Evolutionary conservation across 2,113 vertebrate species (phyloP).

Genomic region (Mastomys coucha): DNA sequence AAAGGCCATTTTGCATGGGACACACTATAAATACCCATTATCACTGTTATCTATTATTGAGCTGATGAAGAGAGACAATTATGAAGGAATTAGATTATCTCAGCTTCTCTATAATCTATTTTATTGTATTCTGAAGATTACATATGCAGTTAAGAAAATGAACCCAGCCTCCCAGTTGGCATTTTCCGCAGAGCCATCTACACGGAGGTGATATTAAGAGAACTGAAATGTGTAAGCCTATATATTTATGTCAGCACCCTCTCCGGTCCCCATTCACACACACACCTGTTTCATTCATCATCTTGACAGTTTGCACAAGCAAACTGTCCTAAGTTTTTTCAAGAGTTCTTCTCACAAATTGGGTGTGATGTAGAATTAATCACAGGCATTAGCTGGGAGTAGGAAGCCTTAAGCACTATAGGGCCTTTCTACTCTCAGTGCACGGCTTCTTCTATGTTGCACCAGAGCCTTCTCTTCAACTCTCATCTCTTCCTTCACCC

Average conservation of each 20-base stretch:
- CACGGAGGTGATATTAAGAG: conserved; percentile 58
- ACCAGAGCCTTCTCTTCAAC: background rate
- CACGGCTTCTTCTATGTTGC: background rate
- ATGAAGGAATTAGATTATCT: conserved; percentile 75
- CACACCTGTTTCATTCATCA: conserved; percentile 81
- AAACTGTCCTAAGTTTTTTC: conserved; percentile 85
- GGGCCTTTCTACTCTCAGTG: conserved; percentile 1
- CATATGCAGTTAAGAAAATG: conserved; percentile 80
- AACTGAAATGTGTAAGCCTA: conserved; percentile 66
- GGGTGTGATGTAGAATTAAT: conserved; percentile 86
- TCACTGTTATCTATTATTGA: conserved; percentile 76
- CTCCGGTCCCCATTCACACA: conserved; percentile 25
- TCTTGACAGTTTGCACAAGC: conserved; percentile 83
- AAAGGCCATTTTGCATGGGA: conserved; percentile 77
- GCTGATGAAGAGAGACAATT: conserved; percentile 80
- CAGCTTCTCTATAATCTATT: conserved; percentile 67
- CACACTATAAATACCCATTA: conserved; percentile 80
- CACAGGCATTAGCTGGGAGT: conserved; percentile 66
- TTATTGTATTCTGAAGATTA: conserved; percentile 69
- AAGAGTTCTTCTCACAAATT: conserved; percentile 85
- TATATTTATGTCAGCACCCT: conserved; percentile 81
- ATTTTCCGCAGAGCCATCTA: conserved; percentile 38
- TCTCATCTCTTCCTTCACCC: background rate
- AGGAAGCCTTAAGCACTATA: conserved; percentile 52
- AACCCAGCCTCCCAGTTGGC: conserved; percentile 64